phyloP scores from a whole-genome alignment of 2,113 vertebrate genomes.

The Lagopus leucura region DNA sequence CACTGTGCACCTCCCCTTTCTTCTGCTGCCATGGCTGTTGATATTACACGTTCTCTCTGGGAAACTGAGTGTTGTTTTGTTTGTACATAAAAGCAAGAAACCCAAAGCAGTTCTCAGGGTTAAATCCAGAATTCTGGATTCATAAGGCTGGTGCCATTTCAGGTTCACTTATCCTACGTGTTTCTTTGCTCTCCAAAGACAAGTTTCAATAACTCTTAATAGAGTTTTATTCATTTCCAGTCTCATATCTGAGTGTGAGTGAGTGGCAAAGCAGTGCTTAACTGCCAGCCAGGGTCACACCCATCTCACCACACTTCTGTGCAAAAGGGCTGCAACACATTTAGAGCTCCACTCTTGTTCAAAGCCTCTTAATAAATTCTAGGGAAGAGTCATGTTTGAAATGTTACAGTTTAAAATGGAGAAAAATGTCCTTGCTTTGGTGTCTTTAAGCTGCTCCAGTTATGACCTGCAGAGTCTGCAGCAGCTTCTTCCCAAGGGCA shows the following conservation, averaged over 20 bases:
- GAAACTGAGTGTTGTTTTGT: not conserved
- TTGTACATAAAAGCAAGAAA: not conserved
- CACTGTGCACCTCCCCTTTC: not conserved
- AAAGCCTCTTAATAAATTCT: not conserved
- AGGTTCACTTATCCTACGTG: not conserved
- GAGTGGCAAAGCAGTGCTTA: not conserved
- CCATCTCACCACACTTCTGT: not conserved
- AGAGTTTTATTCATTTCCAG: not conserved
- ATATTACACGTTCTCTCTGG: not conserved
- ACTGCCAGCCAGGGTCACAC: not conserved
- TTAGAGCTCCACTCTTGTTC: not conserved
- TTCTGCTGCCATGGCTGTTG: not conserved
- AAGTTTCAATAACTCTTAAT: not conserved
- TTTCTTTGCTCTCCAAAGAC: not conserved
- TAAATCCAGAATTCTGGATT: not conserved
- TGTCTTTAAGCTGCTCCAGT: not conserved
- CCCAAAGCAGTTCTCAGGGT: not conserved
- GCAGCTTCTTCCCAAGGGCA: not conserved
- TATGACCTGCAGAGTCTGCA: not conserved
- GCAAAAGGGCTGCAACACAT: not conserved
- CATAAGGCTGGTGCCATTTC: fast-evolving
- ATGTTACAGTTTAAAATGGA: not conserved
- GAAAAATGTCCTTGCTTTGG: not conserved
- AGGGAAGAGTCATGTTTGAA: not conserved
- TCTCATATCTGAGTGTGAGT: not conserved